A percentile compares a stretch with the other conserved stretches of the same genome.
These are phyloP conservation scores for Lepisosteus osseus DNA, from an alignment of 2,113 vertebrate species.

Conservation along the genomic window DNA sequence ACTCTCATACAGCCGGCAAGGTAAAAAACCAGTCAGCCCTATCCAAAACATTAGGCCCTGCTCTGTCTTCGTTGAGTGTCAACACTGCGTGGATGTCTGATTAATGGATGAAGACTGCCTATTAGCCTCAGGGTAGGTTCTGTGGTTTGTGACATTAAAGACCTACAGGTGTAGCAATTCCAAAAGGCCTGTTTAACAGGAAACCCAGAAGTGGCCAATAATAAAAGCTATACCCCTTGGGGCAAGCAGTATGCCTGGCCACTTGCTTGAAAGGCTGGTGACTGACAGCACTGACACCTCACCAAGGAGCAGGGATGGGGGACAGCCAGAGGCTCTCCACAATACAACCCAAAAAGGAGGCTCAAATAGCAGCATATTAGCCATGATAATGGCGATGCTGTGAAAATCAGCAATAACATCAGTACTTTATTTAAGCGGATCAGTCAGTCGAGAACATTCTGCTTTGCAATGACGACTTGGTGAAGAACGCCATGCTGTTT, in stretches of 20 bases:
- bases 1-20: too few species aligned
- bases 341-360: neutral
- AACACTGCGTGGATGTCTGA: neutral
- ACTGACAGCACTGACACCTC: slow-evolving; percentile 39
- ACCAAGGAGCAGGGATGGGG: slow-evolving; percentile 34
- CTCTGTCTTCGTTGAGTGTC: too few species aligned
- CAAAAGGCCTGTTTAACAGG: slow-evolving; percentile 45
- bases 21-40: too few species aligned
- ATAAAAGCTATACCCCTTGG: slow-evolving; percentile 29
- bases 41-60: too few species aligned
- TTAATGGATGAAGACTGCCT: slow-evolving; percentile 33
- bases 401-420: too few species aligned
- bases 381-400: slow-evolving; percentile 7
- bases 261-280: slow-evolving; percentile 32
- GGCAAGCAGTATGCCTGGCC: slow-evolving; percentile 25
- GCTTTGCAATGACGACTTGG: too few species aligned
- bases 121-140: slow-evolving; percentile 38
- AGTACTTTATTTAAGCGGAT: too few species aligned
- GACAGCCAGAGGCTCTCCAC: neutral
- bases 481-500: too few species aligned
- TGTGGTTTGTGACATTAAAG: slow-evolving; percentile 56
- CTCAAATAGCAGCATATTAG: slow-evolving; percentile 8
- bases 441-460: too few species aligned
- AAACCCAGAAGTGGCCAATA: slow-evolving; percentile 39
- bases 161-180: slow-evolving; percentile 61